Conservation (phyloP, 2,113 vertebrate genomes). For the Cyanoramphus novaezelandiae region DNA sequence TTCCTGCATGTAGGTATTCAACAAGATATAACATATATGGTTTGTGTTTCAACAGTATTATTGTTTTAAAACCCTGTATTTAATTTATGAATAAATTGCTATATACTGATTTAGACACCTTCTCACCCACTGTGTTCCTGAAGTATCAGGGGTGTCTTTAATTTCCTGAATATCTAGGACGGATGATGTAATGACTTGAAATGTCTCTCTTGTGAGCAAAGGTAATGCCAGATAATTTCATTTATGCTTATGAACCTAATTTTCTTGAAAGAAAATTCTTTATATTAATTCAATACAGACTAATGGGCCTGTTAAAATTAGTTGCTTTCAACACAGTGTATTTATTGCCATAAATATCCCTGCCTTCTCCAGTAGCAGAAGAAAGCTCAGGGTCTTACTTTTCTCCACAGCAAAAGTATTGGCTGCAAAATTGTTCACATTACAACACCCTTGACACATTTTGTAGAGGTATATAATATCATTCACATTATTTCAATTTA, state of each 20-base stretch:
- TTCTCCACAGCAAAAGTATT: background rate
- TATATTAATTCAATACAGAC: conserved; percentile 2
- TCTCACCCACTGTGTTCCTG: background rate
- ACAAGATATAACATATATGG: background rate
- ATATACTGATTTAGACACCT: background rate
- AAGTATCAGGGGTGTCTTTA: background rate
- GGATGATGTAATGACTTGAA: background rate
- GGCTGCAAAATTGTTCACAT: background rate
- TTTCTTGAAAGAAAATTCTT: background rate
- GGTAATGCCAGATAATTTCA: background rate
- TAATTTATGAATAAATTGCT: background rate
- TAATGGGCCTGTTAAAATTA: conserved; percentile 5
- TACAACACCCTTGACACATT: background rate
- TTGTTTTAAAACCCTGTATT: background rate
- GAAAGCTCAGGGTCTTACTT: background rate
- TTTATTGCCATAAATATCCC: background rate
- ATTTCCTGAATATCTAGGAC: background rate
- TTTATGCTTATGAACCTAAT: conserved; percentile 22
- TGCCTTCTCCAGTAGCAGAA: background rate
- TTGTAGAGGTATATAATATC: conserved; percentile 8
- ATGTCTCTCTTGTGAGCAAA: conserved; percentile 7
- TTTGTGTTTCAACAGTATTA: background rate
- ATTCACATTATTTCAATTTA: conserved; percentile 55
- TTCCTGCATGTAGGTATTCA: background rate
- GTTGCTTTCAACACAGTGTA: background rate